Evolutionary conservation across 2,888 invertebrate genomes (phyloP).

Genomic region (Lycocerus yunnanus): DNA sequence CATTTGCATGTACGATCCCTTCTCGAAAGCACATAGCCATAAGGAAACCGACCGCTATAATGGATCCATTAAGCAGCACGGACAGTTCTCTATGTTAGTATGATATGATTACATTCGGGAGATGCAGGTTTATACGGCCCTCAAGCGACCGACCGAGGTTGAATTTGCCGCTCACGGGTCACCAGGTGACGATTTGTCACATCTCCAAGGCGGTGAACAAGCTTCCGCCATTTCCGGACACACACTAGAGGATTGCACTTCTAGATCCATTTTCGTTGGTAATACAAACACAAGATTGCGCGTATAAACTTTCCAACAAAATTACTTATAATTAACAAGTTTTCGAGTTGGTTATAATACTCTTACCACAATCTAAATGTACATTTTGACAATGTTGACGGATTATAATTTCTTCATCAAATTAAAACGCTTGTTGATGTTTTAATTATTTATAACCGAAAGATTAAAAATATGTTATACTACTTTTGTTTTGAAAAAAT

Average conservation of each 20-base stretch:
- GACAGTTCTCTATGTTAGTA: conserved; percentile 41
- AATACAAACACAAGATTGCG: conserved; percentile 34
- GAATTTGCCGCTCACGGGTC: conserved; percentile 53
- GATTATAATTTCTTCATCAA: conserved; percentile 8
- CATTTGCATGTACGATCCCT: conserved; percentile 48
- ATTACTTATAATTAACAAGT: conserved; percentile 42
- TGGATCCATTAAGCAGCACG: conserved; percentile 51
- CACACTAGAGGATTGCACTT: conserved; percentile 38
- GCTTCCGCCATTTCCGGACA: conserved; percentile 56
- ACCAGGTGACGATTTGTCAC: conserved; percentile 59
- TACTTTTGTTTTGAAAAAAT: too few species aligned
- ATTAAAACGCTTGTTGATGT: neutral
- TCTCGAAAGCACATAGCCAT: conserved; percentile 44
- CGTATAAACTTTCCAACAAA: conserved; percentile 40
- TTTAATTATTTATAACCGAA: neutral
- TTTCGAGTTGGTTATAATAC: conserved; percentile 17
- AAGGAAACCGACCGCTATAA: conserved; percentile 48
- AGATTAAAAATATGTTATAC: too few species aligned
- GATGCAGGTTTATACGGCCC: conserved; percentile 51
- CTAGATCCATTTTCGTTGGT: conserved; percentile 35
- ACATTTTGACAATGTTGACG: conserved; percentile 22
- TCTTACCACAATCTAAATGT: conserved; percentile 14
- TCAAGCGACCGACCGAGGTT: conserved; percentile 51
- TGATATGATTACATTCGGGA: conserved; percentile 51
- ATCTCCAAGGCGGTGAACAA: conserved; percentile 56